A percentile compares a stretch with the other conserved stretches of the same genome.
These are phyloP conservation scores for Gyrodactylus salaris DNA, from an alignment of 1,140 invertebrate genomes.

Conservation along the genomic window DNA sequence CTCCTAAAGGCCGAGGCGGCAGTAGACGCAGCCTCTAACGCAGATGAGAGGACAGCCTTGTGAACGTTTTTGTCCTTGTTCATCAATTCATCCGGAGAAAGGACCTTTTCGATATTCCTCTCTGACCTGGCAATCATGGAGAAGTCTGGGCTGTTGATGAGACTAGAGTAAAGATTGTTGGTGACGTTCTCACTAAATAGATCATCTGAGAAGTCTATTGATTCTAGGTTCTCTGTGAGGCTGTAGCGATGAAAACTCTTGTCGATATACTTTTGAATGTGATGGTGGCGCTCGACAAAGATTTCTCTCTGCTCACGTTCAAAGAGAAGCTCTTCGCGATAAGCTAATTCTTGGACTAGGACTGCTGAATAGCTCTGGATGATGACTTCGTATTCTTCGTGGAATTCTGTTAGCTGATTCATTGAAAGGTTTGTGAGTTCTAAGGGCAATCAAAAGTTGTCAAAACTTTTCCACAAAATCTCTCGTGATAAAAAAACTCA, in stretches of 20 bases:
- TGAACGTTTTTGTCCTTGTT: neutral
- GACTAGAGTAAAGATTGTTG: neutral
- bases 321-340: neutral
- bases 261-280: neutral
- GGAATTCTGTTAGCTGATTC: neutral
- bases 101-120: neutral
- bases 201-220: neutral
- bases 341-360: neutral
- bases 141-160: neutral
- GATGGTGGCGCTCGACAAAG: neutral
- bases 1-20: neutral
- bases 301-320: neutral
- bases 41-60: neutral
- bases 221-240: neutral
- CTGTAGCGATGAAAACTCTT: neutral
- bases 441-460: too few relatives aligned
- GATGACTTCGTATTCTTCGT: neutral
- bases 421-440: neutral
- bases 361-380: neutral
- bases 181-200: neutral
- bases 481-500: too few relatives aligned
- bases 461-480: too few relatives aligned
- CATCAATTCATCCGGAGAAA: neutral
- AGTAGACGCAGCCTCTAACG: neutral
- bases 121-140: neutral